phyloP scores from a whole-genome alignment of 2,888 invertebrate genomes.

The Lacanobia wlatinum region DNA sequence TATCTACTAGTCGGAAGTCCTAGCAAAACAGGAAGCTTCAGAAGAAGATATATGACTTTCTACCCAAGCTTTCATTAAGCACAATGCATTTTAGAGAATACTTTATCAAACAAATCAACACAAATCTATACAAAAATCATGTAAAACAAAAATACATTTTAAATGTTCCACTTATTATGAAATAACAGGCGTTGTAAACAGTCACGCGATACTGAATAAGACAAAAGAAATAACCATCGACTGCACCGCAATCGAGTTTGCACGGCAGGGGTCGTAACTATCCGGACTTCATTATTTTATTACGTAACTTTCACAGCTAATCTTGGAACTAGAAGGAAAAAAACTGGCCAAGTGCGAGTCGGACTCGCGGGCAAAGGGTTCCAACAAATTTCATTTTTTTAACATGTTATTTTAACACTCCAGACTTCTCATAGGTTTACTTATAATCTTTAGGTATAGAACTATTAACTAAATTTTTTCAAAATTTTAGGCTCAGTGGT shows the following conservation, averaged over 20 bases:
- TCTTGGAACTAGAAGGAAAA: constrained; percentile 12
- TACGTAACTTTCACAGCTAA: constrained; percentile 33
- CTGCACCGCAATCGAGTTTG: constrained; percentile 38
- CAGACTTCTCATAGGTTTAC: too few species aligned
- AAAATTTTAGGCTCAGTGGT: too few species aligned
- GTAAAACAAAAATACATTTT: constrained; percentile 12
- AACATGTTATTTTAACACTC: too few species aligned
- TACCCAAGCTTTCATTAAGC: too few species aligned
- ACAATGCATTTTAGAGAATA: neutral
- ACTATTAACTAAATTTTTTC: too few species aligned
- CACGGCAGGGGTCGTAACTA: constrained; percentile 45
- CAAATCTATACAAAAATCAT: constrained; percentile 1
- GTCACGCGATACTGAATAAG: constrained; percentile 51
- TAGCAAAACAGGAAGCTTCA: too few species aligned
- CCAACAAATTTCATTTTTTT: too few species aligned
- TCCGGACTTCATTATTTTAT: constrained; percentile 26
- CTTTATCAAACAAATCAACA: constrained; percentile 5
- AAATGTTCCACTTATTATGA: constrained; percentile 53
- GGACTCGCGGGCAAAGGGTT: too few species aligned
- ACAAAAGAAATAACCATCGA: constrained; percentile 47
- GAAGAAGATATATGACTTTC: too few species aligned
- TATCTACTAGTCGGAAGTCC: too few species aligned
- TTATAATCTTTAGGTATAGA: too few species aligned
- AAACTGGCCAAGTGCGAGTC: too few species aligned
- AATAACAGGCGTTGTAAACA: constrained; percentile 45